phyloP scores from a whole-genome alignment of 2,888 invertebrate genomes.

The Drosophila lutescens region DNA sequence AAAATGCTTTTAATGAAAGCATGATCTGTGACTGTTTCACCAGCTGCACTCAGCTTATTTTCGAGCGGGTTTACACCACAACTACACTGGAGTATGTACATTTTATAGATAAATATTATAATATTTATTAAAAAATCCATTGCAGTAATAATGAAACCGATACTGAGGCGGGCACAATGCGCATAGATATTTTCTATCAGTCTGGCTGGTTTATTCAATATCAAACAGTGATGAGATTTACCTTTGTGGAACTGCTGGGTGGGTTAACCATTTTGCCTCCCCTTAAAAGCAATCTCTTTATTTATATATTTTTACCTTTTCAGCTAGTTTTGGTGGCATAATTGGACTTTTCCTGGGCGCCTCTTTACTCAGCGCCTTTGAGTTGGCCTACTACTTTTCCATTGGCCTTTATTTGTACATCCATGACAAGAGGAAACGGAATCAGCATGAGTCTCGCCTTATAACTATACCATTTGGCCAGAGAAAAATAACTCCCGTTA shows the following conservation, averaged over 20 bases:
- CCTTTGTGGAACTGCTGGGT: conserved; percentile 84
- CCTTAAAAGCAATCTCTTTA: too few species aligned
- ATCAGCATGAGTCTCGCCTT: background rate
- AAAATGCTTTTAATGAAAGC: conserved; percentile 61
- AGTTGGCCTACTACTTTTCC: conserved; percentile 83
- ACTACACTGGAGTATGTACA: conserved; percentile 61
- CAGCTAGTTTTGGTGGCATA: conserved; percentile 85
- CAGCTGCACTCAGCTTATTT: conserved; percentile 77
- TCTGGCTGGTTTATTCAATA: conserved; percentile 83
- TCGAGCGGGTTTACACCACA: conserved; percentile 60
- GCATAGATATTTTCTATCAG: conserved; percentile 83
- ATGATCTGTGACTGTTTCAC: conserved; percentile 82
- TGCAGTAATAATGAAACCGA: conserved; percentile 43
- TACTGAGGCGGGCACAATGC: conserved; percentile 30
- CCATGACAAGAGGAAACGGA: conserved; percentile 21
- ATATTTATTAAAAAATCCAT: background rate
- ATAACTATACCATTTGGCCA: conserved; percentile 21
- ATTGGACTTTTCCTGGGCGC: conserved; percentile 85
- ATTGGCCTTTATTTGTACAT: conserved; percentile 76
- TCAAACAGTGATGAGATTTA: conserved; percentile 83
- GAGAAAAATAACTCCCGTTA: conserved; percentile 49
- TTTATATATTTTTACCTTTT: conserved; percentile 4
- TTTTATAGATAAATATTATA: background rate
- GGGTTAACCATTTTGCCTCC: too few species aligned
- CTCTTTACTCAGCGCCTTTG: conserved; percentile 84